These are phyloP conservation scores for Serranus cabrilla DNA, from an alignment of 2,797 vertebrate genomes.

Conservation along the genomic window DNA sequence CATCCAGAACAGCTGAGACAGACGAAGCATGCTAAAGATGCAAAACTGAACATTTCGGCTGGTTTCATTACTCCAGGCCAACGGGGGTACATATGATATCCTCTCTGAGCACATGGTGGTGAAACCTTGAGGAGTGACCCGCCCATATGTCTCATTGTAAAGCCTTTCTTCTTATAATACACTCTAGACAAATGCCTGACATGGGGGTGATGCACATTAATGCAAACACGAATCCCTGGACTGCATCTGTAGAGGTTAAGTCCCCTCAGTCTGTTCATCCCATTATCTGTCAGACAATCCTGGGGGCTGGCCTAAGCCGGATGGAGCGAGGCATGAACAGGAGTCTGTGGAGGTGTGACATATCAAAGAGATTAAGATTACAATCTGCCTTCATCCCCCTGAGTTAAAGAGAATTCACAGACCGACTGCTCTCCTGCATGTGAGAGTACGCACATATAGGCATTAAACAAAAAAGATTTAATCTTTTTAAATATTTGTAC, in stretches of 20 bases:
- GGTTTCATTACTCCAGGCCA: slow-evolving; percentile 12
- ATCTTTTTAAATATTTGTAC: background rate
- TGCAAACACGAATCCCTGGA: slow-evolving; percentile 50
- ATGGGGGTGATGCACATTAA: slow-evolving; percentile 38
- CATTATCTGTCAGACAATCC: slow-evolving; percentile 49
- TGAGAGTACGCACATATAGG: background rate
- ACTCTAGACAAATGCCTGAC: slow-evolving; percentile 32
- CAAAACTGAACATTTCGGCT: background rate
- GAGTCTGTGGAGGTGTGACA: slow-evolving; percentile 48
- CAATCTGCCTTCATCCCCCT: slow-evolving; percentile 46
- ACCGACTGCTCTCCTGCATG: background rate
- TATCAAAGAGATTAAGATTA: slow-evolving; percentile 70
- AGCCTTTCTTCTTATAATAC: slow-evolving; percentile 11
- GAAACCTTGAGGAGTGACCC: slow-evolving; percentile 15
- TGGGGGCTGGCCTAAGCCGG: slow-evolving; percentile 27
- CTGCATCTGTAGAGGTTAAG: slow-evolving; percentile 55
- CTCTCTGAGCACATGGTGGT: slow-evolving; percentile 29
- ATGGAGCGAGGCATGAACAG: slow-evolving; percentile 35
- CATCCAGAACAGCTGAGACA: background rate
- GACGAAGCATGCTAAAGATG: background rate
- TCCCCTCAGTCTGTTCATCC: slow-evolving; percentile 47
- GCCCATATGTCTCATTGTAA: slow-evolving; percentile 18
- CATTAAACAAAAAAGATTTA: background rate
- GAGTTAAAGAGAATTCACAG: slow-evolving; percentile 39
- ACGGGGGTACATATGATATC: background rate